Percentiles rank a stretch among this genome's conserved stretches.
Evolutionary conservation across 2,113 vertebrate species (phyloP).

Genomic region (Arvicanthis niloticus): DNA sequence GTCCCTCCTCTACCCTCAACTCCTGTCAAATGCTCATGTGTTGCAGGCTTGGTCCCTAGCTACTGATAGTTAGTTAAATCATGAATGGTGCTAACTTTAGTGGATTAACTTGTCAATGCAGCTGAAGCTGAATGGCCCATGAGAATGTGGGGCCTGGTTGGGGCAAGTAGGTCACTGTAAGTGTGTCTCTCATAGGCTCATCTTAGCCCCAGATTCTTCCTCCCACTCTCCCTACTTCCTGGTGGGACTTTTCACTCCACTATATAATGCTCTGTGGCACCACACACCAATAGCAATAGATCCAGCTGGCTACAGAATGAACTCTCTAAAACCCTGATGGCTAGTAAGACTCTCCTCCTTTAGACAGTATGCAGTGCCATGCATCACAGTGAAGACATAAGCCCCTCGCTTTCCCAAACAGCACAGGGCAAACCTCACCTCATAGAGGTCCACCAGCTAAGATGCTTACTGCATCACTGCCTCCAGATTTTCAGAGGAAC

Average conservation of each 20-base stretch:
- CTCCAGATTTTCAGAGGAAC: not conserved
- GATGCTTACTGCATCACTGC: not conserved
- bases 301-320: not conserved
- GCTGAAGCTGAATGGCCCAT: not conserved
- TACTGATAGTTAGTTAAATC: not conserved
- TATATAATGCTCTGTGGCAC: not conserved
- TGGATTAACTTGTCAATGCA: not conserved
- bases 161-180: not conserved
- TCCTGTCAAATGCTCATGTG: not conserved
- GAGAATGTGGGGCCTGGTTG: not conserved
- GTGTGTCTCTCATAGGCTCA: not conserved
- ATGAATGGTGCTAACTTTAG: not conserved
- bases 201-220: not conserved
- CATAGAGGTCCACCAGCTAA: not conserved
- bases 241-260: not conserved
- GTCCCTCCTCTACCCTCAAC: not conserved
- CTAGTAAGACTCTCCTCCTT: not conserved
- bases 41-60: not conserved
- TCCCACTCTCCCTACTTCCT: not conserved
- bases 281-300: not conserved
- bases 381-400: not conserved
- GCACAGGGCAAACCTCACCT: not conserved
- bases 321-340: not conserved
- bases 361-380: not conserved
- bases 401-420: not conserved